Conservation (phyloP, 2,797 vertebrate genomes). For the Urosaurus nigricauda region DNA sequence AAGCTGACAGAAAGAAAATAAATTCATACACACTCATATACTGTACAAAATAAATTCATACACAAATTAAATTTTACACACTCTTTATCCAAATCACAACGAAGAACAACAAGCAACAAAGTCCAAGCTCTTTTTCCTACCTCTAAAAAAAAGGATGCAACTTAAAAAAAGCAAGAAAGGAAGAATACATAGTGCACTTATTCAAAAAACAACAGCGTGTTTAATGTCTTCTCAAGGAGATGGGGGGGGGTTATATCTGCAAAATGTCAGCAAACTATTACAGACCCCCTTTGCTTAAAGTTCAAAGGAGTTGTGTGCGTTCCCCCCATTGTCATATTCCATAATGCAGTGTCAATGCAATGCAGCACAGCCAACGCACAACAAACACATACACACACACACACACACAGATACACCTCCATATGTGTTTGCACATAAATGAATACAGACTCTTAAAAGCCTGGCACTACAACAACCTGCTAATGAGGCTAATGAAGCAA, state of each 20-base stretch:
- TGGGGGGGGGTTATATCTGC: not conserved
- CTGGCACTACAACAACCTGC: constrained; percentile 32
- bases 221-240: not conserved
- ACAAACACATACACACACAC: too few species aligned
- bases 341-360: not conserved
- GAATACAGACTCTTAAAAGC: constrained; percentile 19
- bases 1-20: too few species aligned
- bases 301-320: not conserved
- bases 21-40: too few species aligned
- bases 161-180: not conserved
- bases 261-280: not conserved
- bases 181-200: not conserved
- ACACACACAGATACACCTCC: not conserved
- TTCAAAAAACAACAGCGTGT: not conserved
- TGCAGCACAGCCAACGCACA: not conserved
- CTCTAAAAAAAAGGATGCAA: not conserved
- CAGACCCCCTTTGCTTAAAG: not conserved
- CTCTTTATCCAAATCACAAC: too few species aligned
- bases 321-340: not conserved
- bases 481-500: constrained; percentile 44
- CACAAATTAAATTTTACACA: too few species aligned
- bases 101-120: not conserved
- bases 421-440: constrained; percentile 34
- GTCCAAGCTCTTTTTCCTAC: not conserved
- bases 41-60: too few species aligned